Percentiles rank a stretch among this genome's conserved stretches.
These are phyloP conservation scores for Thelaira solivaga DNA, from an alignment of 2,888 invertebrate genomes.

Conservation along the genomic window DNA sequence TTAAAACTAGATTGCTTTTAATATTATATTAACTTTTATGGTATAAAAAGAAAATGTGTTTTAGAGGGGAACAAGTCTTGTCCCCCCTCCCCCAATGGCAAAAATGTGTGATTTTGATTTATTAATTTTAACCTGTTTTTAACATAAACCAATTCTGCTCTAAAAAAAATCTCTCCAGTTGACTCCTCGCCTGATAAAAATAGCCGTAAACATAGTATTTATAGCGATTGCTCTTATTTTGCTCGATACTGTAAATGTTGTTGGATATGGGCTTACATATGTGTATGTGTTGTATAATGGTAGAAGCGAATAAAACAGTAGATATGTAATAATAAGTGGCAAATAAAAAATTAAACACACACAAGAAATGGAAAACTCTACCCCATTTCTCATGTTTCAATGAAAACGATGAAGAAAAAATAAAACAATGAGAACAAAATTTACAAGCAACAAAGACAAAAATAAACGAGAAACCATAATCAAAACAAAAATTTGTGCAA, in stretches of 20 bases:
- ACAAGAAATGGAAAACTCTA: slow-evolving; percentile 15
- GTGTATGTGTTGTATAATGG: neutral
- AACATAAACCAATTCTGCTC: too few species aligned
- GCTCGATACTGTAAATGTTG: neutral
- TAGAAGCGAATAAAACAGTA: neutral
- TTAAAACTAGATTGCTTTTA: too few species aligned
- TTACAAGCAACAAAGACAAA: slow-evolving; percentile 38
- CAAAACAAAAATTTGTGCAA: slow-evolving; percentile 62
- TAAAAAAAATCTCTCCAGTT: too few species aligned
- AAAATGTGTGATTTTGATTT: too few species aligned
- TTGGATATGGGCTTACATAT: too few species aligned
- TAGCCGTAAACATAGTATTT: neutral
- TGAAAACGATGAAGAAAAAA: neutral
- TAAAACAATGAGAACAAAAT: neutral
- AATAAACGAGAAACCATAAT: slow-evolving; percentile 57
- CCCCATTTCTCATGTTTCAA: slow-evolving; percentile 14
- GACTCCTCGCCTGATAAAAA: too few species aligned
- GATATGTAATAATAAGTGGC: neutral
- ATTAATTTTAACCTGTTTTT: too few species aligned
- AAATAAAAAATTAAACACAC: neutral
- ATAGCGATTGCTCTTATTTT: neutral
- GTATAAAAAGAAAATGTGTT: too few species aligned
- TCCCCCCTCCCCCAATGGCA: too few species aligned
- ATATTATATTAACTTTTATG: too few species aligned
- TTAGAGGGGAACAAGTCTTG: too few species aligned